Base-by-base conservation (phyloP, 2,888 invertebrate species). In the Microctonus aethiopoides region DNA sequence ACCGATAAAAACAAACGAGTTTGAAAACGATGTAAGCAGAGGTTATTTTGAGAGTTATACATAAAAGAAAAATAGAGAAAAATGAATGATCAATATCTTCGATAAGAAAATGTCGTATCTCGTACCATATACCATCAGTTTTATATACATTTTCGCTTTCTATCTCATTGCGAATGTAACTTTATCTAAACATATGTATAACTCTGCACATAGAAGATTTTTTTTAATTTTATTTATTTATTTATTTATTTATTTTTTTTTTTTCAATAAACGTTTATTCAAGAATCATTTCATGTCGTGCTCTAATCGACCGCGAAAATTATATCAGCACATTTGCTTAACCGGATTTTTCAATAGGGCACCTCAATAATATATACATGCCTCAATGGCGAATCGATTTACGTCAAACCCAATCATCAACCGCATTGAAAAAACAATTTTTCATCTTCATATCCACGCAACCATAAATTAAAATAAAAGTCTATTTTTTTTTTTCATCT, bases 271-370 rank as follows among this genome's bases (percentile, higher is more conserved):
- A 59, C 11, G 36, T 46, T 5, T 16, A 46, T 16, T 46, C 29
- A n/a, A 20, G 62, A 32, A 51, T 57, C 68, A 62, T 68, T 64
- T 64, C 36, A 51, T 57, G 69, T 69, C 69, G 64, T 57, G 69
- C 74, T 79, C 77, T 80, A 79, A 80, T 80, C 79, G 75, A 74
- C 76, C 77, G 79, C 77, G 75, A 75, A 80, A 80, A 80, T 80
- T 79, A 78, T 78, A 73, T 77, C 77, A 74, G 72, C 34, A 62
- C 73, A 70, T 68, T 70, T 67, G 32, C 67, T 69, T 64, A 68
- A 66, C 56, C 62, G 68, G 34, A 67, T 61, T 71, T 63, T 24
- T 56, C 54, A 24, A 13, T 32, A 41, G 56, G 60, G 51, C 60
- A 36, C 22, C 34, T n/a, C 46, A 46, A 46, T 46, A 46, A 46